Base-by-base conservation (phyloP, 2,113 vertebrate genomes). In the Gymnogyps californianus region DNA sequence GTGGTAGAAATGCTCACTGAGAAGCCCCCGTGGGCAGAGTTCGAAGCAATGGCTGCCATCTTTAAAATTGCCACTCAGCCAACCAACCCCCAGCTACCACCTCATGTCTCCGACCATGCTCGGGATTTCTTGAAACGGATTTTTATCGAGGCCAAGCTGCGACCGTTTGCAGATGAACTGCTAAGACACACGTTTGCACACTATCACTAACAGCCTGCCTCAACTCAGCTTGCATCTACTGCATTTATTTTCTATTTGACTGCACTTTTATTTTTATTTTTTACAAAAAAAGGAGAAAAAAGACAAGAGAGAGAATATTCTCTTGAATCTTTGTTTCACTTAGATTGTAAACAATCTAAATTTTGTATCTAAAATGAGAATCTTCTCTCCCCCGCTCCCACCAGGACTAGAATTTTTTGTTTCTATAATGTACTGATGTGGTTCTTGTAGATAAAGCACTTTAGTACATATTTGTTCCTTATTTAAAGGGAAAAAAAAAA, bases 31-130 rank as follows among this genome's bases (percentile, higher is more conserved):
- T 99, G 99, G 99, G 99, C 99, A 3, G 99, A 99, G 97, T 99
- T 99, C 2, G 99, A 99, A 98, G 99, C 99, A 64, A 99, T 99
- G 99, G 99, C 99, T 59, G 99, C 99, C 98, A 99, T 99, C 98
- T 99, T 99, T 97, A 99, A 99, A 98, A 99, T 99, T 12, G 99
- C 99, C 97, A 99, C 99, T 34, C 99, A 99, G 98, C 99, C 99
- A 92, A 99, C 99, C 75, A 99, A 99, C 97, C 99, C 99, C 17
- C 98, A 99, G 95, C 98, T 99, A 58, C 99, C 99, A 40, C 98
- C 98, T 79, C 99, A 99, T 34, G 99, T 99, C 96, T 99, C 99
- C 3, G 99, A 99, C 98, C 99, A 99, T 90, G 98, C 99, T 96
- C 98, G 99, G 40, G 99, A 99, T 97, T 99, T 99, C 97, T 98